A percentile compares a stretch with the other conserved stretches of the same genome.
phyloP scores from a whole-genome alignment of 2,888 invertebrate genomes.

The Lochmaea capreae region DNA sequence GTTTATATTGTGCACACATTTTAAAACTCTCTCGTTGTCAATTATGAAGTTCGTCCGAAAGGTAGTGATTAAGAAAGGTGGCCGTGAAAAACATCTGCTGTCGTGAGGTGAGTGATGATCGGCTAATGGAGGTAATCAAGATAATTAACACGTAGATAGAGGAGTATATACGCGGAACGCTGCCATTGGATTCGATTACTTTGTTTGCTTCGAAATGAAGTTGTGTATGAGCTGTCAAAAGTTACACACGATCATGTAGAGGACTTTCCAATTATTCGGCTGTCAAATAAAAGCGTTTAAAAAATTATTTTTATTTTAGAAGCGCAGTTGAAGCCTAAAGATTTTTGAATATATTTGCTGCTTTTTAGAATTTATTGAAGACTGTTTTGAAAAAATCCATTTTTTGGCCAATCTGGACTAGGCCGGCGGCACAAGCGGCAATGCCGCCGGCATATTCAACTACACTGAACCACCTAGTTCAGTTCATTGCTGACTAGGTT shows the following conservation, averaged over 20 bases:
- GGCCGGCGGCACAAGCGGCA: no score
- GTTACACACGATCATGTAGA: not conserved
- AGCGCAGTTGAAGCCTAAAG: no score
- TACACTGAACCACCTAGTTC: no score
- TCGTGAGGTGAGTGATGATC: conserved; percentile 46
- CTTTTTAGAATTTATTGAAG: no score
- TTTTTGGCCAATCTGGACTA: no score
- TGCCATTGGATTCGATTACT: not conserved
- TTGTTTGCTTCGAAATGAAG: not conserved
- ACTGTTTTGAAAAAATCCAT: no score
- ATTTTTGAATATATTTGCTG: no score
- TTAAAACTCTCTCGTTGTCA: conserved; percentile 33
- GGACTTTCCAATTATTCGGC: not conserved
- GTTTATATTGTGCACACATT: conserved; percentile 41
- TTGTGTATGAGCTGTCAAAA: not conserved
- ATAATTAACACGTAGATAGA: conserved; percentile 44
- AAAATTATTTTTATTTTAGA: no score
- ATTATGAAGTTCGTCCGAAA: conserved; percentile 39
- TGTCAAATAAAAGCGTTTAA: not conserved
- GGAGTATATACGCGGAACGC: conserved; percentile 12
- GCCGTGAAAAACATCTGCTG: conserved; percentile 45
- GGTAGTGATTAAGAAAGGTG: conserved; percentile 41
- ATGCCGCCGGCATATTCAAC: no score
- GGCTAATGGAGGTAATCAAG: conserved; percentile 45
- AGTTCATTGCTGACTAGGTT: no score